Percentiles rank a stretch among this genome's conserved stretches.
These are phyloP conservation scores for Numenius arquata DNA, from an alignment of 2,113 vertebrate species.

Conservation along the genomic window DNA sequence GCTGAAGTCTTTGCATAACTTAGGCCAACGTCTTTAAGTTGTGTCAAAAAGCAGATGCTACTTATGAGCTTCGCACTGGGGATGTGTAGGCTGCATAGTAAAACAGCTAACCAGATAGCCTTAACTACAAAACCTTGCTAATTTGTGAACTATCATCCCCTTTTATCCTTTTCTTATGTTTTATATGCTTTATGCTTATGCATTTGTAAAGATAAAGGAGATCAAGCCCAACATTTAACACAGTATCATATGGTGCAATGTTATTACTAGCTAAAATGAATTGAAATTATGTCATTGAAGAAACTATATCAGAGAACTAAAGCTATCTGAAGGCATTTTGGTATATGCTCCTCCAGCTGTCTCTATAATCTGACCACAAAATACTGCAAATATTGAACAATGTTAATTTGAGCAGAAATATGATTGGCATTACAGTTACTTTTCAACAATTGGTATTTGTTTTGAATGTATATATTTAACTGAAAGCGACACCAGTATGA, in stretches of 20 bases:
- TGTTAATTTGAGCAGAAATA: not conserved
- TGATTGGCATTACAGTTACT: not conserved
- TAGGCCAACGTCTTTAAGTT: not conserved
- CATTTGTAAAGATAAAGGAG: conserved; percentile 18
- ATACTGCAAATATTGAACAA: not conserved
- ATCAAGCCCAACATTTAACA: conserved; percentile 22
- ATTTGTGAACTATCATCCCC: not conserved
- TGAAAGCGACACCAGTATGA: not conserved
- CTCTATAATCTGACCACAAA: not conserved
- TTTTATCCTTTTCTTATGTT: not conserved
- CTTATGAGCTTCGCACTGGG: not conserved
- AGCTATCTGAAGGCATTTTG: not conserved
- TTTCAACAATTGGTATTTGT: not conserved
- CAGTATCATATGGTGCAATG: conserved; percentile 24
- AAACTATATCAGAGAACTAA: not conserved
- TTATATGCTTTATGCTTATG: not conserved
- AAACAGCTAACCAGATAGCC: conserved; percentile 40
- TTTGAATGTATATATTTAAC: not conserved
- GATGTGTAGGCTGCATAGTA: conserved; percentile 12
- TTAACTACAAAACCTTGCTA: conserved; percentile 30
- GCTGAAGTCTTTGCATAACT: not conserved
- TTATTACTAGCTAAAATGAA: conserved; percentile 24
- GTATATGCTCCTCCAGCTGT: not conserved
- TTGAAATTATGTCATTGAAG: not conserved
- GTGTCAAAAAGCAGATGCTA: conserved; percentile 24